phyloP scores from a whole-genome alignment of 2,888 invertebrate species.

The Lasioglossum lativentre region DNA sequence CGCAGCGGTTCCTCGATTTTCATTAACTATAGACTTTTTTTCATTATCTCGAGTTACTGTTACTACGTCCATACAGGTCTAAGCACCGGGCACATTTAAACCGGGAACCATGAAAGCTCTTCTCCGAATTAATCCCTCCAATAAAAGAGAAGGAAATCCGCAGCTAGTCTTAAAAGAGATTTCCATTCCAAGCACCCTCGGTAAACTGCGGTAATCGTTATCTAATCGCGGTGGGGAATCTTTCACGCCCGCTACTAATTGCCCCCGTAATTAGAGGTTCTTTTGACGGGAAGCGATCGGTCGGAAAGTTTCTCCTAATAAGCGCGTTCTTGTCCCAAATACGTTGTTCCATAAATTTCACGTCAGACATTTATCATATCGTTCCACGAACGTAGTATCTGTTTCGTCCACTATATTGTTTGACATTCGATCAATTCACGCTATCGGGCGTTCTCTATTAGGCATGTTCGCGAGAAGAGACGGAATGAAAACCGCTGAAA shows the following conservation, averaged over 20 bases:
- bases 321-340: slow-evolving; percentile 39
- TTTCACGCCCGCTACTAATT: slow-evolving; percentile 61
- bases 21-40: neutral
- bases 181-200: slow-evolving; percentile 54
- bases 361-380: too few species aligned
- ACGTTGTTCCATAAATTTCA: too few species aligned
- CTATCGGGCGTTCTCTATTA: neutral
- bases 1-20: neutral
- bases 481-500: neutral
- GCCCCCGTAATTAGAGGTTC: slow-evolving; percentile 66
- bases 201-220: slow-evolving; percentile 63
- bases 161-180: slow-evolving; percentile 61
- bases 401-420: neutral
- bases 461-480: neutral
- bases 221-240: slow-evolving; percentile 62
- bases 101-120: slow-evolving; percentile 11
- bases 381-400: neutral
- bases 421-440: neutral
- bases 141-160: slow-evolving; percentile 24
- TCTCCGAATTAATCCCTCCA: slow-evolving; percentile 24
- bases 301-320: slow-evolving; percentile 61
- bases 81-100: slow-evolving; percentile 8
- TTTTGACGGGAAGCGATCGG: slow-evolving; percentile 65
- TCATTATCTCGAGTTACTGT: neutral
- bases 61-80: neutral